Percentiles rank a stretch among this genome's conserved stretches.
Conservation (phyloP, 2,888 invertebrate genomes). For the Acronicta psi region DNA sequence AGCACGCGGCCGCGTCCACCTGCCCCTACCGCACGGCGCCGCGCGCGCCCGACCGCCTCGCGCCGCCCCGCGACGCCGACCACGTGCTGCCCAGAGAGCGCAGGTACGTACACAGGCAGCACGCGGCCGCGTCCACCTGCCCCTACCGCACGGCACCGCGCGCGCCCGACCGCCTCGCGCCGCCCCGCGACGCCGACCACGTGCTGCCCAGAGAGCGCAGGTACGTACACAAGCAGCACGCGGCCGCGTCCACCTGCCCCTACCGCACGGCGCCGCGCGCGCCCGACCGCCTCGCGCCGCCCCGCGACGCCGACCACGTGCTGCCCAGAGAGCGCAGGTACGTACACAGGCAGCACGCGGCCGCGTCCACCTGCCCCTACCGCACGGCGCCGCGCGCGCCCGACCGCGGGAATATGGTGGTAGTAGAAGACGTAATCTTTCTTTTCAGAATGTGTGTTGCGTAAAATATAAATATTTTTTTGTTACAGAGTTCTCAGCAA, state of each 20-base stretch:
- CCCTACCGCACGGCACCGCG: constrained; percentile 89
- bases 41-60: constrained; percentile 67
- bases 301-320: no score
- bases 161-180: constrained; percentile 87
- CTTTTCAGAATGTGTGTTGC: no score
- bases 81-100: constrained; percentile 89
- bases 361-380: constrained; percentile 92
- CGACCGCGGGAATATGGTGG: no score
- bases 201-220: constrained; percentile 89
- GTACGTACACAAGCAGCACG: constrained; percentile 91
- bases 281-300: constrained; percentile 89
- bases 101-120: constrained; percentile 90
- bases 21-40: constrained; percentile 91
- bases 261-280: constrained; percentile 84
- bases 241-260: constrained; percentile 92
- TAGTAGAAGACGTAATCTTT: no score
- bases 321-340: no score
- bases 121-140: constrained; percentile 92
- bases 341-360: constrained; percentile 91
- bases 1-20: constrained; percentile 92
- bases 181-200: constrained; percentile 47
- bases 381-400: constrained; percentile 55
- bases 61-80: constrained; percentile 51
- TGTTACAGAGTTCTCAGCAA: constrained; percentile 69
- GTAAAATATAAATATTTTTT: constrained; percentile 7